Base-by-base conservation (phyloP, 2,888 invertebrate species). In the Hypselothyrea guttata region DNA sequence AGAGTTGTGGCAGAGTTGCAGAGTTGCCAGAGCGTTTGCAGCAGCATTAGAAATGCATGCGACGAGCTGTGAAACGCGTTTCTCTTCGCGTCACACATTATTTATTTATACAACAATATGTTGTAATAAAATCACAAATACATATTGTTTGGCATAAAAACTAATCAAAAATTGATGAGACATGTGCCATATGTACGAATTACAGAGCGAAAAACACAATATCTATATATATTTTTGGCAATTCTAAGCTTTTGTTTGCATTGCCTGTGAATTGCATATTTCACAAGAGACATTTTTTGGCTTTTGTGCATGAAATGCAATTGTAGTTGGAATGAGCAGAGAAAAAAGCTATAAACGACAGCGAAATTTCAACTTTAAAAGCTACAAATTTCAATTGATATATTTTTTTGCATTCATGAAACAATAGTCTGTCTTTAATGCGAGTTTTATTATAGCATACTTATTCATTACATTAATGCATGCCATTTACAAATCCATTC, bases 121-220 rank as follows among this genome's bases (percentile, higher is more conserved):
- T 51, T 61, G 61, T 57, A 72, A 72, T 67, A 67, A 70, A 78
- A 84, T 84, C 82, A 84, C 77, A 84, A 77, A 82, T 72, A 63
- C 56, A 64, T 71, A 53, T 63, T 56, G 41, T 62, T 74, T 74
- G 42, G 57, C 22, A 22, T 22, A 22, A 22, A 22, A 70, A 57
- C 55, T 57, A 53, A 84, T 77, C 60, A 76, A 77, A 77, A 56
- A 73, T 77, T 51, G 27, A 77, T 72, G 54, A 35, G 27, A 11
- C 72, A 33, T 42, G 61, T 33, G 51, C 8, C 55, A 71, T 71
- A 55, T 56, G 52, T 37, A 53, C 37, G 67, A 72, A 53, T 42
- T 71, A 38, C 30, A 44, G 45, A 42, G 45, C 31, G 55, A 38
- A 65, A 53, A 65, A 46, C 22, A 22, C 22, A 22, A 22, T 22